phyloP scores from a whole-genome alignment of 2,113 vertebrate genomes.

The Pionites leucogaster region DNA sequence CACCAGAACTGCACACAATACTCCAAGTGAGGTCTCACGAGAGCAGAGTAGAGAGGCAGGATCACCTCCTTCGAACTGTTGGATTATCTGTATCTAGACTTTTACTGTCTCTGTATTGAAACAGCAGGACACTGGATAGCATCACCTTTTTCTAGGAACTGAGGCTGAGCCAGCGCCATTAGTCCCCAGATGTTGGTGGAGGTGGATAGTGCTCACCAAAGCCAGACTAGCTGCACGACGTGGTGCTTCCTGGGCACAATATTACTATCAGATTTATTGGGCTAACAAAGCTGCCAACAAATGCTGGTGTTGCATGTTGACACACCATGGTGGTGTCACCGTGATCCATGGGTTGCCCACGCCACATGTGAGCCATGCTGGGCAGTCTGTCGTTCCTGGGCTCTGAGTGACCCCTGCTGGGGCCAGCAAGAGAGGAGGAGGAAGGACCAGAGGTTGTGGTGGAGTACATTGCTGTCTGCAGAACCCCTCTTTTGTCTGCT shows the following conservation, averaged over 20 bases:
- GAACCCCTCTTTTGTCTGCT: constrained; percentile 18
- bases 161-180: not conserved
- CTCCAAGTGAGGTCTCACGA: no score
- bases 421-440: constrained; percentile 39
- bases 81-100: not conserved
- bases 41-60: no score
- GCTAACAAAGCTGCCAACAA: rapidly evolving
- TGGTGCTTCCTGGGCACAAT: rapidly evolving
- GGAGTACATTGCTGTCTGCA: not conserved
- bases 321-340: not conserved
- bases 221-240: rapidly evolving
- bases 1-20: no score
- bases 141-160: not conserved
- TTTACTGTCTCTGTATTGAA: rapidly evolving
- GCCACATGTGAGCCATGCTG: rapidly evolving
- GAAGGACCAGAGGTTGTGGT: not conserved
- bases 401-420: constrained; percentile 67
- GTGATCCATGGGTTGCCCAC: not conserved
- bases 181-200: not conserved
- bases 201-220: not conserved
- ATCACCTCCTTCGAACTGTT: no score
- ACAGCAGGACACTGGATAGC: rapidly evolving
- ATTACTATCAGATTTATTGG: rapidly evolving
- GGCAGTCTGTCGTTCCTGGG: constrained; percentile 43
- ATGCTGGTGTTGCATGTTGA: rapidly evolving